Conservation (phyloP, 1,140 invertebrate genomes). For the Macrocentrus cingulum region DNA sequence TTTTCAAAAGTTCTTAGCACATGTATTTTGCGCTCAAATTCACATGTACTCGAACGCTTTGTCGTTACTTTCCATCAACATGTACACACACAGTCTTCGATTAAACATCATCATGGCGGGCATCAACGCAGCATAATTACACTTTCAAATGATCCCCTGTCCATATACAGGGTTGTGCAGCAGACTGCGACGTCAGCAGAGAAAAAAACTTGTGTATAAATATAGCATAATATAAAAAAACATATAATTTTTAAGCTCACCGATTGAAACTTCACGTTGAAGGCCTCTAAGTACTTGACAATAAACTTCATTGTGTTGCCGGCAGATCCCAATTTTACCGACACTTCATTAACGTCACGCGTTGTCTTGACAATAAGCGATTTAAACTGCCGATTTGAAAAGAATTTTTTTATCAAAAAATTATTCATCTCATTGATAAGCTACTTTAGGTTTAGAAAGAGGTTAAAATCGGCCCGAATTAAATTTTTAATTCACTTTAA, state of each 20-base stretch:
- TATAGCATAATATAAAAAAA: background rate
- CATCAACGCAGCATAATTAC: too few species aligned
- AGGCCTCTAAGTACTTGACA: conserved; percentile 49
- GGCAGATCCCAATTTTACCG: conserved; percentile 15
- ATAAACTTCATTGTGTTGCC: conserved; percentile 52
- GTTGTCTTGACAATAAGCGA: conserved; percentile 26
- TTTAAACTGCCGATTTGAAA: conserved; percentile 19
- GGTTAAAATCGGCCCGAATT: too few species aligned
- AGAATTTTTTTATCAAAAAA: background rate
- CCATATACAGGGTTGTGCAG: too few species aligned
- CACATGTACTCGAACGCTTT: too few species aligned
- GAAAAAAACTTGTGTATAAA: background rate
- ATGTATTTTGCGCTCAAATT: too few species aligned
- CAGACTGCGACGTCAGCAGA: too few species aligned
- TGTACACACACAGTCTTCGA: too few species aligned
- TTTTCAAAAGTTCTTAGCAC: too few species aligned
- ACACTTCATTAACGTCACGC: conserved; percentile 20
- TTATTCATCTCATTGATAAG: background rate
- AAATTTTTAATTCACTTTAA: too few species aligned
- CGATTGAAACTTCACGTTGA: conserved; percentile 50
- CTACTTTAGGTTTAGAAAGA: background rate
- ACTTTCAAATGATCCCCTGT: too few species aligned
- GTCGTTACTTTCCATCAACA: too few species aligned
- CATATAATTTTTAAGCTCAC: conserved; percentile 36
- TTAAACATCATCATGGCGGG: too few species aligned